Percentiles rank a stretch among this genome's conserved stretches.
These are phyloP conservation scores for Crematogaster levior DNA, from an alignment of 2,888 invertebrate genomes.

Conservation along the genomic window DNA sequence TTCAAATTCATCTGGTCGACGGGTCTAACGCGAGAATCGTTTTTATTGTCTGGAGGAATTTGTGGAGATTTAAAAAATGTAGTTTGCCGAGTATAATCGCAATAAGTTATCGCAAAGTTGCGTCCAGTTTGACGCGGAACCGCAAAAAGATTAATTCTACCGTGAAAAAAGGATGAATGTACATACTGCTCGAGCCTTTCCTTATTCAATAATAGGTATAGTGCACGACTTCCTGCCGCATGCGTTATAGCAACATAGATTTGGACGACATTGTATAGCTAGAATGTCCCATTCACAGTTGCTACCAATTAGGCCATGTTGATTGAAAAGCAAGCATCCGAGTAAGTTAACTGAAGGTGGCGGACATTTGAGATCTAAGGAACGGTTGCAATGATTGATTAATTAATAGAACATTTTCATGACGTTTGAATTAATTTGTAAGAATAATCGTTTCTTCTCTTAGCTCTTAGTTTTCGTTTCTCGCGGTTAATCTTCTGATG, in stretches of 20 bases:
- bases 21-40: background rate
- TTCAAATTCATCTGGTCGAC: background rate
- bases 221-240: conserved; percentile 91
- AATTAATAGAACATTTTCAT: too few relatives aligned
- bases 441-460: too few relatives aligned
- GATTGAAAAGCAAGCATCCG: too few relatives aligned
- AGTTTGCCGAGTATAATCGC: background rate
- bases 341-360: too few relatives aligned
- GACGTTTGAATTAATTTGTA: too few relatives aligned
- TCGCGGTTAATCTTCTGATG: too few relatives aligned
- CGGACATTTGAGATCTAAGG: too few relatives aligned
- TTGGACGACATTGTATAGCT: too few relatives aligned
- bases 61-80: background rate
- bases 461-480: too few relatives aligned
- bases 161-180: background rate
- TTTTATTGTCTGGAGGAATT: background rate
- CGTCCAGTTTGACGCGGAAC: background rate
- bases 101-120: background rate
- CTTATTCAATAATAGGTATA: too few relatives aligned
- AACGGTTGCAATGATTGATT: too few relatives aligned
- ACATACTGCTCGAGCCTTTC: conserved; percentile 78
- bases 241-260: conserved; percentile 90
- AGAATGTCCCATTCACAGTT: too few relatives aligned
- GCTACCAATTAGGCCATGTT: conserved; percentile 83
- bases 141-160: background rate